These are phyloP conservation scores for Luperina nickerlii DNA, from an alignment of 2,888 invertebrate species.

Conservation along the genomic window DNA sequence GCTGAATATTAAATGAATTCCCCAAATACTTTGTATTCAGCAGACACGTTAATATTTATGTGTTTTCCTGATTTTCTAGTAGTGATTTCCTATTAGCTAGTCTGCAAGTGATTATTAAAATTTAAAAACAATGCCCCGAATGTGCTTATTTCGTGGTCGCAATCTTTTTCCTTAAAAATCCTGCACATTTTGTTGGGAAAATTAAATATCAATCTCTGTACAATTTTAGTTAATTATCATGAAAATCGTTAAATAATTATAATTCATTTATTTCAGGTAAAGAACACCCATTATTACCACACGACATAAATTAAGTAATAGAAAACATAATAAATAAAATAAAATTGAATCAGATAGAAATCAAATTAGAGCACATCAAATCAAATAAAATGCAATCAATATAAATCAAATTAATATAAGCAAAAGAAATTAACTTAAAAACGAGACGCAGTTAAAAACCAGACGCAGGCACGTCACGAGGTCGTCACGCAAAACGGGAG, in stretches of 20 bases:
- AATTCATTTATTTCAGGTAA: too few relatives aligned
- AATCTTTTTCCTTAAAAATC: background rate
- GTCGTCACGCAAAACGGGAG: background rate
- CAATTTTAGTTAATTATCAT: conserved; percentile 6
- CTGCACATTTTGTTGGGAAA: background rate
- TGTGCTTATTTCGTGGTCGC: background rate
- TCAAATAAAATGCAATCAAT: too few relatives aligned
- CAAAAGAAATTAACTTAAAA: too few relatives aligned
- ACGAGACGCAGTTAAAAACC: too few relatives aligned
- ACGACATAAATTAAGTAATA: too few relatives aligned
- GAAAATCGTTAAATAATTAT: conserved; percentile 17
- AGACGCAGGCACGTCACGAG: conserved; percentile 11
- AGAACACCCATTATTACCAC: too few relatives aligned
- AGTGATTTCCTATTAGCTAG: background rate
- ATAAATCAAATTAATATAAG: too few relatives aligned
- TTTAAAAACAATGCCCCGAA: background rate
- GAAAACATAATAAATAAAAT: too few relatives aligned
- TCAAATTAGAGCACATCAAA: too few relatives aligned
- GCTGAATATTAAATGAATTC: too few relatives aligned
- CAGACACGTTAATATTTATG: background rate
- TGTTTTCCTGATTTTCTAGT: background rate
- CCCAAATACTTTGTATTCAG: background rate
- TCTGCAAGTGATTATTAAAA: background rate
- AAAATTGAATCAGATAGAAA: too few relatives aligned
- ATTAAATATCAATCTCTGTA: background rate